A percentile compares a stretch with the other conserved stretches of the same genome.
Conservation (phyloP, 1,140 invertebrate genomes). For the Hydropsyche tenuis region DNA sequence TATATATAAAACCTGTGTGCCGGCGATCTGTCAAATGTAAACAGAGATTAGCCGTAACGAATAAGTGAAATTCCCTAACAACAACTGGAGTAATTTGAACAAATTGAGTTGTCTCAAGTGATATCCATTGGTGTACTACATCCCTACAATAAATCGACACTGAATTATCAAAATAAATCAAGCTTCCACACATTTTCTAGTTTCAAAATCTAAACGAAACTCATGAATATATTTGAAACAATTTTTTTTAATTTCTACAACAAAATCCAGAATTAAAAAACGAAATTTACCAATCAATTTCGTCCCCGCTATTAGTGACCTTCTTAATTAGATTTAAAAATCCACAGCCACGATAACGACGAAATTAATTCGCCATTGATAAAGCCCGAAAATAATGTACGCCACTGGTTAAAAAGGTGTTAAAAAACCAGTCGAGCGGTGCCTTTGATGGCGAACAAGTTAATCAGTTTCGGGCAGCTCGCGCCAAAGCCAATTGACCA, state of each 20-base stretch:
- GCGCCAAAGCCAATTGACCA: conserved; percentile 14
- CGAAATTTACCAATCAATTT: too few species aligned
- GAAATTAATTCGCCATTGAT: too few species aligned
- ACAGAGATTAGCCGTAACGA: conserved; percentile 40
- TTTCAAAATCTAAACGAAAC: too few species aligned
- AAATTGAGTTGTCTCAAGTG: conserved; percentile 32
- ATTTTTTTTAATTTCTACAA: too few species aligned
- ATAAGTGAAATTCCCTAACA: conserved; percentile 36
- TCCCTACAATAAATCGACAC: too few species aligned
- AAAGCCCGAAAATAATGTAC: not conserved
- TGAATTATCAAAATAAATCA: too few species aligned
- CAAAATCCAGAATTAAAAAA: too few species aligned
- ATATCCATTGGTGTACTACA: conserved; percentile 18
- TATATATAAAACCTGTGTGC: not conserved
- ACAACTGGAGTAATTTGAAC: conserved; percentile 40
- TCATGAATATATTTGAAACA: too few species aligned
- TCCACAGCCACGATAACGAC: too few species aligned
- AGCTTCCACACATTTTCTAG: too few species aligned
- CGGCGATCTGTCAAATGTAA: conserved; percentile 37
- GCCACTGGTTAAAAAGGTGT: conserved; percentile 30
- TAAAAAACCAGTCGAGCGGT: conserved; percentile 37
- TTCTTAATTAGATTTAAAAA: too few species aligned
- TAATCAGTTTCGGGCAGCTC: conserved; percentile 30
- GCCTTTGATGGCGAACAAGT: conserved; percentile 33
- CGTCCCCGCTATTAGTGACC: too few species aligned